A percentile compares a stretch with the other conserved stretches of the same genome.
phyloP scores from a whole-genome alignment of 2,797 vertebrate species.

The Eulemur albifrons region DNA sequence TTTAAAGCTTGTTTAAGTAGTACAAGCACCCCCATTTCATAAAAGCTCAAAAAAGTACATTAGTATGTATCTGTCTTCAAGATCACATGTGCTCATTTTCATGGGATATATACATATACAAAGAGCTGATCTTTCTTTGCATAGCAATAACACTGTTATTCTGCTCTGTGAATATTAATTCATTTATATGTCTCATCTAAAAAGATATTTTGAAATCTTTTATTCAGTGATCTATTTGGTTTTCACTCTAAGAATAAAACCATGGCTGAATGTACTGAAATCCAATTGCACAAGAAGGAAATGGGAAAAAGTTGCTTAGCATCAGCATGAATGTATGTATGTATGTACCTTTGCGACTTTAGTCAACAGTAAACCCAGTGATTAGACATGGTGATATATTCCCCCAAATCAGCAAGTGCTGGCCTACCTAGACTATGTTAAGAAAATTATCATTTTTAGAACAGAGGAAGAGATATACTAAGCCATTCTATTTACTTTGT shows the following conservation, averaged over 20 bases:
- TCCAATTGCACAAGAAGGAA: neutral
- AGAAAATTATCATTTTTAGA: slow-evolving; percentile 24
- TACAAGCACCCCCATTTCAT: neutral
- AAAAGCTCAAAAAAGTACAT: neutral
- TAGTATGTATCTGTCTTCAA: neutral
- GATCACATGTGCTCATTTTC: neutral
- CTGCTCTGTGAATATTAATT: neutral
- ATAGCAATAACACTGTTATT: neutral
- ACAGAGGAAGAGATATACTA: neutral
- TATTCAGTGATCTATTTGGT: neutral
- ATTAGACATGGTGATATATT: neutral
- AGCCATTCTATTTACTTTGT: neutral
- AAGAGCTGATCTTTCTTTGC: neutral
- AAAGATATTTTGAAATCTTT: neutral
- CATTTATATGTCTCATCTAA: neutral
- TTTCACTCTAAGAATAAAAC: neutral
- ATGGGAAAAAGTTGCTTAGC: neutral
- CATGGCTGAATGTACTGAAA: neutral
- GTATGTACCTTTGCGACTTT: neutral
- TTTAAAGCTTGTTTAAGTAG: neutral
- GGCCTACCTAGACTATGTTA: neutral
- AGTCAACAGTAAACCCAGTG: neutral
- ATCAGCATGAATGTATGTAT: neutral
- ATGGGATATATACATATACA: neutral
- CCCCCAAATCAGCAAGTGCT: neutral